Conservation (phyloP, 2,888 invertebrate species). For the Nemotelus pantherinus region DNA sequence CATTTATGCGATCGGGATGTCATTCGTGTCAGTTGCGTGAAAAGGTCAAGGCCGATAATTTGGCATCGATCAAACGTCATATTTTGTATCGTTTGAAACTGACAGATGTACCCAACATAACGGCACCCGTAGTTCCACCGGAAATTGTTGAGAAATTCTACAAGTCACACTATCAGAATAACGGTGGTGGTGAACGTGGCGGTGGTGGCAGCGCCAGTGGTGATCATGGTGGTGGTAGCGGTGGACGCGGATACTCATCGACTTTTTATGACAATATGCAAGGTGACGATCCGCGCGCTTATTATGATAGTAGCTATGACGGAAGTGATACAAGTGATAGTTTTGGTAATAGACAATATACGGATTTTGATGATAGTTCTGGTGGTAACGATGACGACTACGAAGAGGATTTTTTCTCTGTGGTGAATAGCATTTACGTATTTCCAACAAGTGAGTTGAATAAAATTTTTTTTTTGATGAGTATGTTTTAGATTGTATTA, state of each 20-base stretch:
- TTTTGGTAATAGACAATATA: slow-evolving; percentile 13
- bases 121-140: slow-evolving; percentile 70
- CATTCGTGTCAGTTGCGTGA: slow-evolving; percentile 69
- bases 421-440: slow-evolving; percentile 61
- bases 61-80: slow-evolving; percentile 73
- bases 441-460: slow-evolving; percentile 60
- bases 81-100: slow-evolving; percentile 73
- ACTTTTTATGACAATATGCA: slow-evolving; percentile 45
- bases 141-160: slow-evolving; percentile 67
- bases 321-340: slow-evolving; percentile 26
- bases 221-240: slow-evolving; percentile 6
- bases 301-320: slow-evolving; percentile 36
- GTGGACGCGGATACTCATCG: slow-evolving; percentile 12
- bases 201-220: slow-evolving; percentile 6
- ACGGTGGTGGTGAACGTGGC: slow-evolving; percentile 9
- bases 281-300: slow-evolving; percentile 53
- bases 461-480: slow-evolving; percentile 21
- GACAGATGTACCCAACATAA: slow-evolving; percentile 72
- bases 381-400: slow-evolving; percentile 49
- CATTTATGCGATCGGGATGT: slow-evolving; percentile 60
- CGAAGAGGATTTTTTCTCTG: slow-evolving; percentile 58
- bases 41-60: slow-evolving; percentile 70
- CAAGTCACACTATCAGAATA: slow-evolving; percentile 54
- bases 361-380: slow-evolving; percentile 46
- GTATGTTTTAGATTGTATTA: neutral